These are phyloP conservation scores for Vanessa cardui DNA, from an alignment of 2,888 invertebrate genomes.

Conservation along the genomic window DNA sequence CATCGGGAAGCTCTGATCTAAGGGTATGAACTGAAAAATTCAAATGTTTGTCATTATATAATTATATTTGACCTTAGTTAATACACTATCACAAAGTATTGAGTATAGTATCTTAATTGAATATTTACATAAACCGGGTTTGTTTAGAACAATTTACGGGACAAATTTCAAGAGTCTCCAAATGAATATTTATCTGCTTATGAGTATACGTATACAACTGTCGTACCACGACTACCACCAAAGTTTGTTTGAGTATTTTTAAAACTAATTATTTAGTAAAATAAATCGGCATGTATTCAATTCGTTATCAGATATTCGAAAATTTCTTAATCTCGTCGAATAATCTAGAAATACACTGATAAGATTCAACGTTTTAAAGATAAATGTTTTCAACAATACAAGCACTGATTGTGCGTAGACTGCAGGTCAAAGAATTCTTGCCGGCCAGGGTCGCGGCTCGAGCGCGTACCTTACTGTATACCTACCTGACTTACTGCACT, in stretches of 20 bases:
- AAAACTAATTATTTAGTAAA: neutral
- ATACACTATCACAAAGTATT: too few species aligned
- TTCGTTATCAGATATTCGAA: neutral
- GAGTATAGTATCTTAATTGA: too few species aligned
- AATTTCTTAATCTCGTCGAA: constrained; percentile 9
- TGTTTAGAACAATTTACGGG: too few species aligned
- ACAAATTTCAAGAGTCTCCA: too few species aligned
- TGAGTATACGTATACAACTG: too few species aligned
- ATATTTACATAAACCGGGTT: too few species aligned
- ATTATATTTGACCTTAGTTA: too few species aligned
- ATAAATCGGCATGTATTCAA: neutral
- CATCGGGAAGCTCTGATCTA: constrained; percentile 71
- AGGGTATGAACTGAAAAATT: constrained; percentile 54
- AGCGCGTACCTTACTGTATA: constrained; percentile 13
- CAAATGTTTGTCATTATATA: neutral
- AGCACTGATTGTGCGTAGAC: constrained; percentile 24
- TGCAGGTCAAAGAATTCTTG: constrained; percentile 24
- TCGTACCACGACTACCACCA: neutral
- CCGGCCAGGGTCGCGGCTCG: constrained; percentile 12
- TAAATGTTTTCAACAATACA: constrained; percentile 11
- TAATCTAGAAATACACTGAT: constrained; percentile 14
- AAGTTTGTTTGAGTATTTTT: neutral
- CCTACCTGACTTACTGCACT: constrained; percentile 18
- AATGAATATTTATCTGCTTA: too few species aligned
- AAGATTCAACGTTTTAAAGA: constrained; percentile 7